Conservation (phyloP, 1,140 invertebrate genomes). For the Leguminivora glycinivorella region DNA sequence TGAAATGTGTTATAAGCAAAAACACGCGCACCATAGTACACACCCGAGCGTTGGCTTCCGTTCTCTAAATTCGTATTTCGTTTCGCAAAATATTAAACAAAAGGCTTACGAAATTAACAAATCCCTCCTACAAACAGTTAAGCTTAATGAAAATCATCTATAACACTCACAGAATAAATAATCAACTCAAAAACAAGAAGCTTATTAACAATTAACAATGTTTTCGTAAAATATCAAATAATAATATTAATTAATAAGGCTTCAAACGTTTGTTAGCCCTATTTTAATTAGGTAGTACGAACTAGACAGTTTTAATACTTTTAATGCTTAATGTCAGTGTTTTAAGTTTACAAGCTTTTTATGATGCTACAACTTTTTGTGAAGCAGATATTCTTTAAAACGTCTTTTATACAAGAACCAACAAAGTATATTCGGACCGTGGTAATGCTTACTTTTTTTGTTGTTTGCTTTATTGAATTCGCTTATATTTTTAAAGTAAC, state of each 20-base stretch:
- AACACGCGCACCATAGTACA: neutral
- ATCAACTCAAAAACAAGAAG: conserved; percentile 5
- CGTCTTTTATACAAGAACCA: neutral
- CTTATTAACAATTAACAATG: neutral
- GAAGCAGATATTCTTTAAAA: neutral
- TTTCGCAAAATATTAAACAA: neutral
- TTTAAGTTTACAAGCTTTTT: neutral
- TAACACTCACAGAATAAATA: conserved; percentile 2
- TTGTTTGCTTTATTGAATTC: neutral
- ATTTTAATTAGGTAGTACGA: neutral
- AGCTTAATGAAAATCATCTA: neutral
- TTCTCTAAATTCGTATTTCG: neutral
- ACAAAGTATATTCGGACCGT: neutral
- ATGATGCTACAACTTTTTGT: neutral
- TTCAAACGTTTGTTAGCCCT: neutral
- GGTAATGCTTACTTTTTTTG: neutral
- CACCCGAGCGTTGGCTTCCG: neutral
- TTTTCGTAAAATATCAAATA: conserved; percentile 12
- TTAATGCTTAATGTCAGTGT: neutral
- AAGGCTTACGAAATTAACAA: neutral
- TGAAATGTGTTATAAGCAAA: neutral
- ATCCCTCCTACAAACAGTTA: neutral
- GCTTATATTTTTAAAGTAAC: too few relatives aligned
- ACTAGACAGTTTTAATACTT: conserved; percentile 11
- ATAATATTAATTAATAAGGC: neutral